Conservation (phyloP, 2,797 vertebrate species). For the Amniataba percoides region DNA sequence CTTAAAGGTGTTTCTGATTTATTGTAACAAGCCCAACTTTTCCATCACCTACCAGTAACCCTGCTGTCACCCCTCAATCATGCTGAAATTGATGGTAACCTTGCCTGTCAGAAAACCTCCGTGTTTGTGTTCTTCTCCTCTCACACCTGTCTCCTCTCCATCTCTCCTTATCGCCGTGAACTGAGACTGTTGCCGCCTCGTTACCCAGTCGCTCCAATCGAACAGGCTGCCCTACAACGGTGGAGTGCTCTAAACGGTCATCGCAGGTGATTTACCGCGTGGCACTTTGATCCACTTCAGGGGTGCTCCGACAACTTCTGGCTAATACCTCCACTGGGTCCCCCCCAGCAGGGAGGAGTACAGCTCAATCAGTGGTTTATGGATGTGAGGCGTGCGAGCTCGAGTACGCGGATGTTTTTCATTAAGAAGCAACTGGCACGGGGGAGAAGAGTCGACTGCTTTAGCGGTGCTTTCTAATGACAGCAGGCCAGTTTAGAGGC, state of each 20-base stretch:
- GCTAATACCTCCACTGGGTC: constrained; percentile 44
- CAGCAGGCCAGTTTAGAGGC: constrained; percentile 28
- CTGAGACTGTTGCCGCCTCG: constrained; percentile 28
- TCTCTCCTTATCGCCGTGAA: constrained; percentile 17
- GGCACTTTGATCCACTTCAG: constrained; percentile 58
- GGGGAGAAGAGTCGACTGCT: constrained; percentile 20
- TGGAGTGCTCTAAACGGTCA: constrained; percentile 53
- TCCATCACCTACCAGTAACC: background rate
- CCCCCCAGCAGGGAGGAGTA: constrained; percentile 44
- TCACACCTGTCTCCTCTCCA: constrained; percentile 15
- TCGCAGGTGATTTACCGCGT: constrained; percentile 52
- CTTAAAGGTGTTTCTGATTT: background rate
- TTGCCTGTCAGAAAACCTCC: constrained; percentile 20
- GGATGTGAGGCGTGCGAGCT: constrained; percentile 38
- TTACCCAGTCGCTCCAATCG: constrained; percentile 53
- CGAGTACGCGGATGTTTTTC: constrained; percentile 56
- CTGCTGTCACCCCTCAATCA: background rate
- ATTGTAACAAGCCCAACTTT: background rate
- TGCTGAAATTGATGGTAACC: constrained; percentile 9
- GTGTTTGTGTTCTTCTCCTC: background rate
- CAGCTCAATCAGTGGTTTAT: constrained; percentile 49
- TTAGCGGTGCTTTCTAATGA: constrained; percentile 50
- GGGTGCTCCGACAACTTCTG: constrained; percentile 45
- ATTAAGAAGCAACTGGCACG: constrained; percentile 52
- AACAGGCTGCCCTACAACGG: constrained; percentile 33